Percentiles rank a stretch among this genome's conserved stretches.
phyloP scores from a whole-genome alignment of 2,888 invertebrate genomes.

The Melanostoma mellinum region DNA sequence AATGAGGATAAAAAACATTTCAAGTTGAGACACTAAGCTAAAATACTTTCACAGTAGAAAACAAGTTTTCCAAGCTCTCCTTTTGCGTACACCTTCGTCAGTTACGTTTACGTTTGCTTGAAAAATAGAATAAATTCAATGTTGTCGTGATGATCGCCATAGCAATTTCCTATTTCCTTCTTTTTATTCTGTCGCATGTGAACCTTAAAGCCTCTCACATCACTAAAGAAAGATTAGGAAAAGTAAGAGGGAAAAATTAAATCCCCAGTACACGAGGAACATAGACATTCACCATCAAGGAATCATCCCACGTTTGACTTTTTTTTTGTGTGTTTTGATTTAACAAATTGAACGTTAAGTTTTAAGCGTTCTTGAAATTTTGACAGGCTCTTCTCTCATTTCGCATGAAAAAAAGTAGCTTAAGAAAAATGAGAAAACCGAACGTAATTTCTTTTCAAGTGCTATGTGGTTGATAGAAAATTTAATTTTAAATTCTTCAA shows the following conservation, averaged over 20 bases:
- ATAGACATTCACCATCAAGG: slow-evolving; percentile 10
- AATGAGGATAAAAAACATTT: slow-evolving; percentile 38
- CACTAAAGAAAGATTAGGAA: slow-evolving; percentile 9
- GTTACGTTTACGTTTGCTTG: slow-evolving; percentile 24
- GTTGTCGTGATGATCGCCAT: slow-evolving; percentile 48
- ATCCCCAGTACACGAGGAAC: slow-evolving; percentile 5
- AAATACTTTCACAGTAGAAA: slow-evolving; percentile 48
- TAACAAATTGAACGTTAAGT: slow-evolving; percentile 25
- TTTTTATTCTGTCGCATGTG: background rate
- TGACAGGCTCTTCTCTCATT: slow-evolving; percentile 8
- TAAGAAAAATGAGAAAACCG: too few relatives aligned
- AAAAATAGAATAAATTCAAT: slow-evolving; percentile 23
- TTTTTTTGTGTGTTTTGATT: slow-evolving; percentile 6
- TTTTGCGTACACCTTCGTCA: slow-evolving; percentile 3
- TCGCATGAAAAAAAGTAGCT: background rate
- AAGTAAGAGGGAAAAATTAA: slow-evolving; percentile 6
- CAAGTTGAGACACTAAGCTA: slow-evolving; percentile 50
- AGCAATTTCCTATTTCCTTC: slow-evolving; percentile 57
- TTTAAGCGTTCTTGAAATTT: slow-evolving; percentile 30
- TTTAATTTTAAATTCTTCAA: too few relatives aligned
- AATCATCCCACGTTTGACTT: background rate
- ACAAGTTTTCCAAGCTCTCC: slow-evolving; percentile 23
- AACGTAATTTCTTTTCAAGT: too few relatives aligned
- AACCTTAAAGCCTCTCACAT: slow-evolving; percentile 37
- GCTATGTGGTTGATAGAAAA: too few relatives aligned